These are phyloP conservation scores for Eledona agricola DNA, from an alignment of 2,888 invertebrate genomes.

Conservation along the genomic window DNA sequence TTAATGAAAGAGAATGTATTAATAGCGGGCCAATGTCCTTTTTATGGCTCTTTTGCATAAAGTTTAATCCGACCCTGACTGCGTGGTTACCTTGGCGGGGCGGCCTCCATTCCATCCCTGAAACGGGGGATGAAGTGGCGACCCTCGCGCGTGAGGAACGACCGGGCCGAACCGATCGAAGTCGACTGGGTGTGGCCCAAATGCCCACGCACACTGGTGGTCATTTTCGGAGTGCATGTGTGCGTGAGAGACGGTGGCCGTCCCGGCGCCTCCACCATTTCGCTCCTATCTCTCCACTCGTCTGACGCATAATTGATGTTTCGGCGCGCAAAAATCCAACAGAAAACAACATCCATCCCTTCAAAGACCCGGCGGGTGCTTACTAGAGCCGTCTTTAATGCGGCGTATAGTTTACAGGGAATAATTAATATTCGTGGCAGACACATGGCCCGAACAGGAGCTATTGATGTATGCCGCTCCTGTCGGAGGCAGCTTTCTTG, in stretches of 20 bases:
- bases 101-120: conserved; percentile 49
- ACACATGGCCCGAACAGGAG: conserved; percentile 44
- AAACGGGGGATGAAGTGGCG: conserved; percentile 51
- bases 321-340: conserved; percentile 7
- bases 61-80: conserved; percentile 13
- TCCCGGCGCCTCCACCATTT: conserved; percentile 34
- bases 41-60: not conserved
- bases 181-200: conserved; percentile 60
- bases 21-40: too few relatives aligned
- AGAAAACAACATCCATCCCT: not conserved
- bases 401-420: conserved; percentile 42
- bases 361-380: conserved; percentile 11
- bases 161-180: conserved; percentile 64
- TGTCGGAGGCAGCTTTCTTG: conserved; percentile 44
- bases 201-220: conserved; percentile 60
- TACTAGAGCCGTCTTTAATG: conserved; percentile 34
- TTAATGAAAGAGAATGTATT: too few relatives aligned
- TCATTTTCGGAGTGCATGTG: conserved; percentile 34
- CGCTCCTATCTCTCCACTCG: too few relatives aligned
- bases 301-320: conserved; percentile 11
- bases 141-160: conserved; percentile 61
- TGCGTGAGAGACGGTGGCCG: conserved; percentile 9
- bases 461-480: conserved; percentile 49
- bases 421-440: conserved; percentile 50
- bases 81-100: conserved; percentile 35